These are phyloP conservation scores for Acronicta aceris DNA, from an alignment of 2,888 invertebrate genomes.

Conservation along the genomic window DNA sequence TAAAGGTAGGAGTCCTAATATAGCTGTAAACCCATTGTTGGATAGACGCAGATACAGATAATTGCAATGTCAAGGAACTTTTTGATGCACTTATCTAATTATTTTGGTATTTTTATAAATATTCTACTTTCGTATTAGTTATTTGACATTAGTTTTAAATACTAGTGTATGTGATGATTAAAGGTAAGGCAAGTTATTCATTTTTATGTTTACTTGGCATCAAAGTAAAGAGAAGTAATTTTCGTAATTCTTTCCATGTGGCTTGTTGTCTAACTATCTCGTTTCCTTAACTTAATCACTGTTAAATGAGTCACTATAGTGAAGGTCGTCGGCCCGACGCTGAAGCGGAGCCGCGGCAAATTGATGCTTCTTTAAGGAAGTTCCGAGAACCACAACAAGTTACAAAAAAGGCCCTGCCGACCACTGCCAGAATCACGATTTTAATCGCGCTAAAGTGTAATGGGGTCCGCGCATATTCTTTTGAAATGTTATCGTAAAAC, in stretches of 20 bases:
- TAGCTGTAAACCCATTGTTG: not conserved
- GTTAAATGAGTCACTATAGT: constrained; percentile 67
- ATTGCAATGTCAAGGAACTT: too few species aligned
- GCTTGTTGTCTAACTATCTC: constrained; percentile 50
- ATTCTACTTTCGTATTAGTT: too few species aligned
- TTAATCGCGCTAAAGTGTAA: constrained; percentile 60
- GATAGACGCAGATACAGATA: not conserved
- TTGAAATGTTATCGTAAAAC: constrained; percentile 30
- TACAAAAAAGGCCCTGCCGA: constrained; percentile 64
- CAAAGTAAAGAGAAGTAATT: constrained; percentile 31
- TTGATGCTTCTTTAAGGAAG: constrained; percentile 71
- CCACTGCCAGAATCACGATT: constrained; percentile 63
- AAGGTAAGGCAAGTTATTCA: too few species aligned
- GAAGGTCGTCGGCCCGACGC: constrained; percentile 72
- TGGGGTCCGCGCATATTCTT: constrained; percentile 49
- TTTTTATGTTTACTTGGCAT: too few species aligned
- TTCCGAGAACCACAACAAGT: constrained; percentile 68
- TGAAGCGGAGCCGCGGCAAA: constrained; percentile 69
- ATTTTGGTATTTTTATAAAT: too few species aligned
- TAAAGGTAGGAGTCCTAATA: not conserved
- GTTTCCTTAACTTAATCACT: constrained; percentile 67
- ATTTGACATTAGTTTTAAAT: too few species aligned
- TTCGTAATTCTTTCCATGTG: constrained; percentile 41
- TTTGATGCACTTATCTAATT: too few species aligned
- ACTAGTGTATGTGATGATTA: too few species aligned